Conservation (phyloP, 2,113 vertebrate species). For the Neofelis nebulosa region DNA sequence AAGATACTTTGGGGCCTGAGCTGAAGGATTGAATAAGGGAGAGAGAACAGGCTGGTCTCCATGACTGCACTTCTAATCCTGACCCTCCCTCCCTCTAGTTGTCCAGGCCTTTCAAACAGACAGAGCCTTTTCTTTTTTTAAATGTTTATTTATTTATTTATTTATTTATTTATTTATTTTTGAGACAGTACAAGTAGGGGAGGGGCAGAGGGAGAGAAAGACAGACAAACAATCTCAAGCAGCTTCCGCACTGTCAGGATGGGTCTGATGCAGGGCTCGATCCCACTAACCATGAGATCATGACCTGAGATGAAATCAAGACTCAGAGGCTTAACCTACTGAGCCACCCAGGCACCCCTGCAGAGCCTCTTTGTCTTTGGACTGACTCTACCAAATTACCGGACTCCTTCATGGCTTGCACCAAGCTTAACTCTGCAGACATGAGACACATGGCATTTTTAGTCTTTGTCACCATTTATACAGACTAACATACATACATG, state of each 20-base stretch:
- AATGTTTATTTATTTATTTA: too few relatives aligned
- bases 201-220: too few relatives aligned
- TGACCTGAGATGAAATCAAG: too few relatives aligned
- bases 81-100: not conserved
- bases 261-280: too few relatives aligned
- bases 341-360: not conserved
- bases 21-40: not conserved
- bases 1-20: not conserved
- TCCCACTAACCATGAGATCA: too few relatives aligned
- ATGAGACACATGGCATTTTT: not conserved
- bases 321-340: too few relatives aligned
- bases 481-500: not conserved
- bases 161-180: too few relatives aligned
- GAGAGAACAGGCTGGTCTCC: not conserved
- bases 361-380: not conserved
- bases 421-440: not conserved
- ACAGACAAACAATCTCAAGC: too few relatives aligned
- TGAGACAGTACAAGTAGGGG: too few relatives aligned
- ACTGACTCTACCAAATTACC: not conserved
- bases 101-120: not conserved
- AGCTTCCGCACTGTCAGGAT: too few relatives aligned
- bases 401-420: not conserved
- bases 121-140: not conserved
- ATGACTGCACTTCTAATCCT: not conserved
- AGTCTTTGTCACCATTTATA: not conserved